Conservation (phyloP, 2,797 vertebrate genomes). For the Galago senegalensis region DNA sequence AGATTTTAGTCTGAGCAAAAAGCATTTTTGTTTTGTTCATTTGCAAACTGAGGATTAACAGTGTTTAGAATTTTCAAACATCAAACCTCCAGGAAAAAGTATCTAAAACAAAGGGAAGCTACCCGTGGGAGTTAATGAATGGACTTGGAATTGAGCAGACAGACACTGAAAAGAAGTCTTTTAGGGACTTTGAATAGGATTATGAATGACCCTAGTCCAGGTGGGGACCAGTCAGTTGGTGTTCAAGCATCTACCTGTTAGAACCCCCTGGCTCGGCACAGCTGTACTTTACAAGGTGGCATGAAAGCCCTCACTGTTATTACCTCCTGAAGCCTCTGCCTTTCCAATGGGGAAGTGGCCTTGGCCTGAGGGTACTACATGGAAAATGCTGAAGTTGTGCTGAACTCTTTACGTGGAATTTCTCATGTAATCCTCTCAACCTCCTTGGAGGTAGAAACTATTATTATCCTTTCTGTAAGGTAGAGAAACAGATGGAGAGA, state of each 20-base stretch:
- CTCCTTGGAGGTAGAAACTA: background rate
- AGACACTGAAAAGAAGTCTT: background rate
- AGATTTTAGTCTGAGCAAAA: background rate
- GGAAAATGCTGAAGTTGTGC: background rate
- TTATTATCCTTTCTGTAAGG: background rate
- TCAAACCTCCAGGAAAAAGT: background rate
- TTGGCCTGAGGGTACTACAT: background rate
- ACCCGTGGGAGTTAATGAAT: background rate
- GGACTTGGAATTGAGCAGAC: background rate
- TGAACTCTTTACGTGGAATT: background rate
- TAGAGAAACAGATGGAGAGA: background rate
- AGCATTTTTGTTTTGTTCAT: conserved; percentile 13
- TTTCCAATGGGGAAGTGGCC: background rate
- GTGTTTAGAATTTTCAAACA: background rate
- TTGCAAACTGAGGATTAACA: background rate
- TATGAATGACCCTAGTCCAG: background rate
- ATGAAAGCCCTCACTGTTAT: background rate
- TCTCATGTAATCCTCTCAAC: background rate
- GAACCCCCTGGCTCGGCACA: background rate
- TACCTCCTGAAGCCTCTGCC: background rate
- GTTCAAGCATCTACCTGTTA: background rate
- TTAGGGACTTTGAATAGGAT: background rate
- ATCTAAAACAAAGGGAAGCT: background rate
- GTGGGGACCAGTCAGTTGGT: background rate
- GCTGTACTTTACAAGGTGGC: background rate